Percentiles rank a stretch among this genome's conserved stretches.
phyloP scores from a whole-genome alignment of 2,113 vertebrate species.

The Salvelinus fontinalis region DNA sequence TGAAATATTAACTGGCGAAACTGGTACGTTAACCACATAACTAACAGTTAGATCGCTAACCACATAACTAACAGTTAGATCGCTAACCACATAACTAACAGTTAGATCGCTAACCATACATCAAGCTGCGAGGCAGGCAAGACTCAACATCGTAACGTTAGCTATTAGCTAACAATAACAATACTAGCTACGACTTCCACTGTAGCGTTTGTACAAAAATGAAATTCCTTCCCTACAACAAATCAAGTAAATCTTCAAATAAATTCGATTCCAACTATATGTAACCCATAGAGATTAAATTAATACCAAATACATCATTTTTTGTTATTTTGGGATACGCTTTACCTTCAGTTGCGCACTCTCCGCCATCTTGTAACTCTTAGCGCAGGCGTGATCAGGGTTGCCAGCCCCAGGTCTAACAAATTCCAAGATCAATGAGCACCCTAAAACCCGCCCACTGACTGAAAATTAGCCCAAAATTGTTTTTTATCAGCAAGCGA shows the following conservation, averaged over 20 bases:
- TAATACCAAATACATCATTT: conserved; percentile 35
- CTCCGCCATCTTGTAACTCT: conserved; percentile 96
- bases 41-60: not conserved
- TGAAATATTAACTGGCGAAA: not conserved
- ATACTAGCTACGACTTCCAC: conserved; percentile 48
- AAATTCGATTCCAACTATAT: not conserved
- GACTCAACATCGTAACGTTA: conserved; percentile 16
- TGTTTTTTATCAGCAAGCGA: no score
- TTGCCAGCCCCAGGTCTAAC: no score
- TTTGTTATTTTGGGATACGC: conserved; percentile 81
- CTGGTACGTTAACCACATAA: no score
- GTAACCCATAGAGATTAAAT: conserved; percentile 14
- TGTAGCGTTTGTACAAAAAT: conserved; percentile 19
- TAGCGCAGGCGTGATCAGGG: conserved; percentile 83
- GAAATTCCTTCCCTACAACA: not conserved
- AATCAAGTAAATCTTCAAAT: not conserved
- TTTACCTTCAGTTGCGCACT: conserved; percentile 99
- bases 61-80: not conserved
- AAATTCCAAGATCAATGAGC: no score
- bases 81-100: not conserved
- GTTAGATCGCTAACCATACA: conserved; percentile 5
- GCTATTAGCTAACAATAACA: conserved; percentile 66
- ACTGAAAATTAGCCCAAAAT: no score
- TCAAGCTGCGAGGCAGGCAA: no score
- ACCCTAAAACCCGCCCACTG: no score